Evolutionary conservation across 2,113 vertebrate genomes (phyloP), one percentile per base, ranked within the genome.

Genomic region (Rallus limicola): DNA sequence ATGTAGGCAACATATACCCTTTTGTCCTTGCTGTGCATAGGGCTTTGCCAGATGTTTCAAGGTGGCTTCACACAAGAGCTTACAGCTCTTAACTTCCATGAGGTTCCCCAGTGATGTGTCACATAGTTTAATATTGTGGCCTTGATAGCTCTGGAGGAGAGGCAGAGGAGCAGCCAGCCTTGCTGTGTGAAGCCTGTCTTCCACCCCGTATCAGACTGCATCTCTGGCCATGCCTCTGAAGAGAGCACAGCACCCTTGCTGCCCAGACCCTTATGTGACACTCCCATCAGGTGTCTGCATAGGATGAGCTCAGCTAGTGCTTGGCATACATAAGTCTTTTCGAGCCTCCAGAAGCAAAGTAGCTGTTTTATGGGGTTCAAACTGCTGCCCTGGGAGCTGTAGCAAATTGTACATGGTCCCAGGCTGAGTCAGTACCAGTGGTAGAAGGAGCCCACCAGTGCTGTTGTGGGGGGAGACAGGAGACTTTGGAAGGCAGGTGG

Each of bases 351-450:
- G 62, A 88, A 91, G 65, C 2, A 5, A 90, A 84, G 91, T 31
- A 84, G 80, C 72, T 78, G 64, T 48, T 93, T 96, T 87, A 82
- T 78, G 60, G 86, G n/a, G 56, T 42, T 95, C 83, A 68, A 60
- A 86, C 69, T 86, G 89, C 60, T 86, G 65, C 74, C 56, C 60
- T 81, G 92, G 92, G 71, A 95, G 76, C 70, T 74, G 55, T 34
- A 80, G 75, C 4, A 0, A 77, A 29, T 62, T 4, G 29, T 86
- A 36, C 71, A 2, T 52, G 60, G 21, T 69, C 86, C 48, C 59
- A 42, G 36, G 36, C 36, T 42, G 70, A 75, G 15, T 64, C 82
- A 42, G 52, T 59, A 26, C 58, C 67, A 82, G 76, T 11, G 68
- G 63, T 10, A 75, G 64, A 53, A n/a, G 17, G 50, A 90, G 62